Conservation (phyloP, 2,113 vertebrate species). For the Nicator chloris region DNA sequence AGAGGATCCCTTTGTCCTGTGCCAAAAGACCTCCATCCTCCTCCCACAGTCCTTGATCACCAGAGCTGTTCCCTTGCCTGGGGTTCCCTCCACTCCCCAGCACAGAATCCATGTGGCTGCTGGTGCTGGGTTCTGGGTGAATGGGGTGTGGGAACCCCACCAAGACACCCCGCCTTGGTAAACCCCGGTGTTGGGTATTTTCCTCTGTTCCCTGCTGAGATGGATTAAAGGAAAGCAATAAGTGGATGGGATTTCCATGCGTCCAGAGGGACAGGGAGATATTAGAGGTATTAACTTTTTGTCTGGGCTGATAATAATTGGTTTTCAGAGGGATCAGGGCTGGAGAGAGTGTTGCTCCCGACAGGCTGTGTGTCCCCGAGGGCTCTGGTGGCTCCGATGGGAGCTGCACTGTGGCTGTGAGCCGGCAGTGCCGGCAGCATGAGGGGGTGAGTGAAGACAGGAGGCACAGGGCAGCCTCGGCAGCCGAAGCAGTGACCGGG, state of each 20-base stretch:
- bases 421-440: fast-evolving
- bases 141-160: fast-evolving
- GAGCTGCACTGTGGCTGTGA: background rate
- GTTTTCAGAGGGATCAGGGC: background rate
- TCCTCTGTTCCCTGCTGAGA: background rate
- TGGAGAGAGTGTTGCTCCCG: fast-evolving
- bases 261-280: slow-evolving; percentile 19
- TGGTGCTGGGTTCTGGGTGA: fast-evolving
- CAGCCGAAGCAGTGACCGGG: fast-evolving
- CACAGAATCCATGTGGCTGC: fast-evolving
- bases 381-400: background rate
- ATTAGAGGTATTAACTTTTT: slow-evolving; percentile 51
- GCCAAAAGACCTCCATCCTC: background rate
- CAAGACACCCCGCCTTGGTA: background rate
- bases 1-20: background rate
- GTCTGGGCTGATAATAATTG: background rate
- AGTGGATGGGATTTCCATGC: slow-evolving; percentile 28
- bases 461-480: background rate
- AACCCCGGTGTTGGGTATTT: background rate
- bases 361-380: background rate
- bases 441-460: fast-evolving
- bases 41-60: fast-evolving
- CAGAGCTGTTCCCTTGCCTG: fast-evolving
- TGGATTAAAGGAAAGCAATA: slow-evolving; percentile 49
- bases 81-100: fast-evolving